Conservation (phyloP, 2,797 vertebrate species). For the Sternotherus odoratus region DNA sequence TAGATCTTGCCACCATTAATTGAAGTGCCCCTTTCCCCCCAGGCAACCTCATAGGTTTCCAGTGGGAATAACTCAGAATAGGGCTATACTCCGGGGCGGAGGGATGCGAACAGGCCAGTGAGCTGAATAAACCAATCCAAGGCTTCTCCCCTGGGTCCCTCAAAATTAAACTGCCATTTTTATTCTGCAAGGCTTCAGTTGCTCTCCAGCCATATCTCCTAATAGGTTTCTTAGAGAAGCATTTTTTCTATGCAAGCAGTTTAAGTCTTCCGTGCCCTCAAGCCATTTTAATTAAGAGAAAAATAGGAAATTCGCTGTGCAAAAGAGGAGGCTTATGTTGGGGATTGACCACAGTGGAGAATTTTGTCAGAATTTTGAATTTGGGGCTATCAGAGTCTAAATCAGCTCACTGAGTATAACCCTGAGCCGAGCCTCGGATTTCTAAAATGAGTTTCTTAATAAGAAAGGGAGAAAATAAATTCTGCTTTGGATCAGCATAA, state of each 20-base stretch:
- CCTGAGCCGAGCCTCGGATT: constrained; percentile 54
- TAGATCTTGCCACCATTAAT: background rate
- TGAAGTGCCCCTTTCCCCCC: constrained; percentile 3
- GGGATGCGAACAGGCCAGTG: constrained; percentile 24
- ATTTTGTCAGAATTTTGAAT: constrained; percentile 47
- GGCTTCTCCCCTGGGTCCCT: constrained; percentile 9
- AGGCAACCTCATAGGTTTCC: background rate
- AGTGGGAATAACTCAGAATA: background rate
- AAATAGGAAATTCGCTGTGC: constrained; percentile 37
- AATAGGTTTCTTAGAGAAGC: constrained; percentile 63
- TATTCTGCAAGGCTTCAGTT: constrained; percentile 57
- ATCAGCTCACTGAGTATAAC: constrained; percentile 49
- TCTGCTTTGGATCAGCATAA: constrained; percentile 64
- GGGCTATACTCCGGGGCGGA: background rate
- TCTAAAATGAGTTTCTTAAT: constrained; percentile 57
- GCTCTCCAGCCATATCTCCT: constrained; percentile 54
- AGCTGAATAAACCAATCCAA: constrained; percentile 8
- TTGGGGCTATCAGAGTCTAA: constrained; percentile 16
- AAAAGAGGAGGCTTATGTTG: constrained; percentile 2
- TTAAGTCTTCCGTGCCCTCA: constrained; percentile 15
- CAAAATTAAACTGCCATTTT: constrained; percentile 56
- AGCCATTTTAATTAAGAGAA: constrained; percentile 64
- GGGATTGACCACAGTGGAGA: constrained; percentile 38
- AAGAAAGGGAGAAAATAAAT: constrained; percentile 51
- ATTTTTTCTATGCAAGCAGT: constrained; percentile 38